Conservation (phyloP, 2,113 vertebrate species). For the Toxostoma redivivum region DNA sequence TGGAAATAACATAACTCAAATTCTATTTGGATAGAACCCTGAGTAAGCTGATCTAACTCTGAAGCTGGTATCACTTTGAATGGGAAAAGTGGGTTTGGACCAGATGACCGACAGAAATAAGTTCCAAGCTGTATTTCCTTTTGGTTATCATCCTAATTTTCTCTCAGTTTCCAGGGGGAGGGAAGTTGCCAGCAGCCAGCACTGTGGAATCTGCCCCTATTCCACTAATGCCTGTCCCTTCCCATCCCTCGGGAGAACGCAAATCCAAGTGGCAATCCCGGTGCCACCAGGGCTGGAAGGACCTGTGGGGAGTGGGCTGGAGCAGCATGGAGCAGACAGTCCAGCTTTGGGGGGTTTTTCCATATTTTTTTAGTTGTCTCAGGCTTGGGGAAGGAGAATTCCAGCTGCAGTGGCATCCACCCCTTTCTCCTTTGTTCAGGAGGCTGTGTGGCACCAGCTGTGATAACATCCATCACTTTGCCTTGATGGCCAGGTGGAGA, state of each 20-base stretch:
- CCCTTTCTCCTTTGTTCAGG: neutral
- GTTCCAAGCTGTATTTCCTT: neutral
- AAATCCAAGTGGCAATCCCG: rapidly evolving
- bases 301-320: rapidly evolving
- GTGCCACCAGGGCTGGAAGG: rapidly evolving
- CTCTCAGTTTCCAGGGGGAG: too few relatives aligned
- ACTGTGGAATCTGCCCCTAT: neutral
- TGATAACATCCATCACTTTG: rapidly evolving
- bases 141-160: neutral
- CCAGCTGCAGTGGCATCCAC: rapidly evolving
- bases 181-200: rapidly evolving
- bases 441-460: neutral
- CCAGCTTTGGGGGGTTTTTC: rapidly evolving
- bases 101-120: neutral
- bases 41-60: neutral
- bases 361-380: neutral
- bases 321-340: neutral
- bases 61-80: neutral
- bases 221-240: neutral
- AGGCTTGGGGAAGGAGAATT: neutral
- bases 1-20: neutral
- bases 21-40: neutral
- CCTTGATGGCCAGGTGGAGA: neutral
- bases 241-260: rapidly evolving
- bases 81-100: neutral